Evolutionary conservation across 1,140 invertebrate genomes (phyloP), one percentile per base, ranked within the genome.

Genomic region (Polypedilum vanderplanki): DNA sequence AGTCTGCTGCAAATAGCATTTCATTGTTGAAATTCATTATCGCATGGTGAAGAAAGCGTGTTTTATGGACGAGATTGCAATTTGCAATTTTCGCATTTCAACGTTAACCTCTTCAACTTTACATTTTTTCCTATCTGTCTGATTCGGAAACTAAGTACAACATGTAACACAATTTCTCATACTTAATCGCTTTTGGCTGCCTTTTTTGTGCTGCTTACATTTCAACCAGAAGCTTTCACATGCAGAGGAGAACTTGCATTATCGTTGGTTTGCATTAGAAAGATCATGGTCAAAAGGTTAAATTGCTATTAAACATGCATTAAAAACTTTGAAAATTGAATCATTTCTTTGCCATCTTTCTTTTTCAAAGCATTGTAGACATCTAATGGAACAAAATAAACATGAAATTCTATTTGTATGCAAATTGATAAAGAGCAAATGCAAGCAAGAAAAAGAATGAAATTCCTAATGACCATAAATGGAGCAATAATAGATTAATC

Each of bases 361-460:
- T 33, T n/a, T n/a, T n/a, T 33, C 2, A 33, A 33, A 33, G 2
- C 24, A 33, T 33, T 3, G 24, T 5, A 33, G 24, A 33, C 24
- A 33, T 33, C 5, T 3, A 70, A 70, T 70, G 65, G 24, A 10
- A n/a, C 20, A 5, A 5, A 70, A 18, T 15, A 57, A 22, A 70
- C 17, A 70, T 70, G 65, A 70, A 70, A 18, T 70, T n/a, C 46
- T 57, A 70, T 70, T 70, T 70, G 65, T 70, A 70, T 70, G 65
- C 65, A 70, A 70, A 70, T 70, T 18, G 17, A 22, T 22, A 70
- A 70, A 70, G 15, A 10, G 8, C 3, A 57, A 57, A 15, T 3
- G 24, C 24, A 33, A 33, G 24, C 24, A 5, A 33, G 24, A 33
- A 33, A 3, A 33, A 33, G 5, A 33, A 33, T 57, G 12, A n/a